A percentile compares a stretch with the other conserved stretches of the same genome.
phyloP scores from a whole-genome alignment of 2,797 vertebrate genomes.

The Malurus leucopterus region DNA sequence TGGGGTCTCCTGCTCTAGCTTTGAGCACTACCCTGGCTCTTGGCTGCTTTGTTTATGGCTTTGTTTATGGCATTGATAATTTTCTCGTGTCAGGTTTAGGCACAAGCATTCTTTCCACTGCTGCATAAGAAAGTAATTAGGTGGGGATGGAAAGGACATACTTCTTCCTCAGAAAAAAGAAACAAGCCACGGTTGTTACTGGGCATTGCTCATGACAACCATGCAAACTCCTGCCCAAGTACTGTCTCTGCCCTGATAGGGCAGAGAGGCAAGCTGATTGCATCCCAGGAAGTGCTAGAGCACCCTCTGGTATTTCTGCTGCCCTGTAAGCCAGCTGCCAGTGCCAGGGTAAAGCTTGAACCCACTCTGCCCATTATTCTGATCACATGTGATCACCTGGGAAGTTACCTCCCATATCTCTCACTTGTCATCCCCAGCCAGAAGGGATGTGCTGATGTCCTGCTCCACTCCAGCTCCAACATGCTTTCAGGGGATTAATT shows the following conservation, averaged over 20 bases:
- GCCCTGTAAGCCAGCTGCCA: background rate
- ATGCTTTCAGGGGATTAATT: background rate
- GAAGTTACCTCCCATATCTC: background rate
- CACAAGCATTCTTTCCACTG: slow-evolving; percentile 58
- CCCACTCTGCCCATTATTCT: background rate
- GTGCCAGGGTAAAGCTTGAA: background rate
- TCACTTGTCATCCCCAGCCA: background rate
- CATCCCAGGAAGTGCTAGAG: background rate
- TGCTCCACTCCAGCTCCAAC: background rate
- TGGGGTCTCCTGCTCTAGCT: slow-evolving; percentile 37
- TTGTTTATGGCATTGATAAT: slow-evolving; percentile 66
- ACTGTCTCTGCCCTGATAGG: background rate
- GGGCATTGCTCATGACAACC: background rate
- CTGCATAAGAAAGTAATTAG: slow-evolving; percentile 69
- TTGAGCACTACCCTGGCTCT: background rate
- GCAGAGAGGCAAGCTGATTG: background rate
- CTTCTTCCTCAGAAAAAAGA: slow-evolving; percentile 44
- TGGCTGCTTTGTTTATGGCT: slow-evolving; percentile 24
- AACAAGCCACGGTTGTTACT: background rate
- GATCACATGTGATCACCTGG: background rate
- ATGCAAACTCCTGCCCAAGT: background rate
- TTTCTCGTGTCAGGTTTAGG: slow-evolving; percentile 62
- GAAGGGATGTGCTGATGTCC: background rate
- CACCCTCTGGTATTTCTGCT: background rate
- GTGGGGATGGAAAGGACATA: slow-evolving; percentile 50